phyloP scores from a whole-genome alignment of 2,888 invertebrate species.

The Teinopalpus imperialis region DNA sequence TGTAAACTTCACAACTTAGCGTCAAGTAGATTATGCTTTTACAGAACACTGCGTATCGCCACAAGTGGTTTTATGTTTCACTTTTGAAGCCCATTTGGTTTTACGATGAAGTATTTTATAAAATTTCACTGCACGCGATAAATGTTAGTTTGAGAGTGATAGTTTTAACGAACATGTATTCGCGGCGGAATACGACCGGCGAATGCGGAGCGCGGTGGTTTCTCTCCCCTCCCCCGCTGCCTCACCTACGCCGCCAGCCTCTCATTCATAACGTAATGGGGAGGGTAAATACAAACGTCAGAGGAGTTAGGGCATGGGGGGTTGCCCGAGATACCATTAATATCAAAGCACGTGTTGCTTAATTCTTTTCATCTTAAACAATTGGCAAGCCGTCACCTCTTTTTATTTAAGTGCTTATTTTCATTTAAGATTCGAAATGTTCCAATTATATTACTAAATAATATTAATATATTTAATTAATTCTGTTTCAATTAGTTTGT shows the following conservation, averaged over 20 bases:
- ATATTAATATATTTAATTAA: too few species aligned
- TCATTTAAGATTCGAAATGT: too few species aligned
- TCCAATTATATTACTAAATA: too few species aligned
- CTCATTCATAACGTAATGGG: conserved; percentile 72
- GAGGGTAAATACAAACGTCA: conserved; percentile 58
- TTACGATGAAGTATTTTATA: conserved; percentile 56
- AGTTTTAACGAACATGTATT: conserved; percentile 37
- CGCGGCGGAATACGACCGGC: conserved; percentile 63
- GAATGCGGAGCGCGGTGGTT: conserved; percentile 53
- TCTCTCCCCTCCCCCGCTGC: conserved; percentile 38
- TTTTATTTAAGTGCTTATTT: too few species aligned
- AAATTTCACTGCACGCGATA: conserved; percentile 74
- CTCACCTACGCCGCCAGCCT: conserved; percentile 38
- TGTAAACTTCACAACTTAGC: conserved; percentile 47
- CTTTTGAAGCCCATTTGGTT: conserved; percentile 74
- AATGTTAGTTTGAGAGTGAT: conserved; percentile 43
- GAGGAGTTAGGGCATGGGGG: conserved; percentile 40
- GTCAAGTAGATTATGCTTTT: conserved; percentile 44
- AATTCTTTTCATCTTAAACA: too few species aligned
- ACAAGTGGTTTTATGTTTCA: conserved; percentile 66
- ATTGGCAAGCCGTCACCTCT: too few species aligned
- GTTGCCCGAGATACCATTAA: conserved; percentile 22
- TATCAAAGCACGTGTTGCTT: not conserved
- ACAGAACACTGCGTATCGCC: conserved; percentile 64
- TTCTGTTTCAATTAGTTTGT: too few species aligned